These are phyloP conservation scores for Daktulosphaira vitifoliae DNA, from an alignment of 1,140 invertebrate genomes.

Conservation along the genomic window DNA sequence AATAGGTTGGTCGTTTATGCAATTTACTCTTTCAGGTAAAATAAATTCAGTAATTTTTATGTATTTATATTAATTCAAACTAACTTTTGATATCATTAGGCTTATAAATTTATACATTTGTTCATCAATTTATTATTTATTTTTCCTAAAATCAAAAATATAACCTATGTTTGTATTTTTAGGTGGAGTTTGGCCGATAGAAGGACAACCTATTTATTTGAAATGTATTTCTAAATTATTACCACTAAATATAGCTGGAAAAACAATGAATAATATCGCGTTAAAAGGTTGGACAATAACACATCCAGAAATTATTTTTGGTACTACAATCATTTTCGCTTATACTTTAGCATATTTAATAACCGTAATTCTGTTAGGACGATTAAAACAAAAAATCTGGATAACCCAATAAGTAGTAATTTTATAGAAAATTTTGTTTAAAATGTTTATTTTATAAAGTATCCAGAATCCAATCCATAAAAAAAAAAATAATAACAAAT, in stretches of 20 bases:
- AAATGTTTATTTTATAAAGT: too few relatives aligned
- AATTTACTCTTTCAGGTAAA: conserved; percentile 10
- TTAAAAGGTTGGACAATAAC: conserved; percentile 14
- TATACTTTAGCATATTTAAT: background rate
- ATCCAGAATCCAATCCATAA: too few relatives aligned
- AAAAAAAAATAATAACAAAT: too few relatives aligned
- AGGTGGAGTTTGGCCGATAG: conserved; percentile 18
- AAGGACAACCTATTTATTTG: conserved; percentile 2
- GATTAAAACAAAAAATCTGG: conserved; percentile 5
- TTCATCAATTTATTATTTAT: too few relatives aligned
- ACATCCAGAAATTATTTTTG: background rate
- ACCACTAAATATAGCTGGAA: conserved; percentile 5
- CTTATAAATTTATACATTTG: too few relatives aligned
- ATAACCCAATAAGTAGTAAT: conserved; percentile 26
- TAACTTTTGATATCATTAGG: too few relatives aligned
- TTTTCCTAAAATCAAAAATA: too few relatives aligned
- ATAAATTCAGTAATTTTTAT: too few relatives aligned
- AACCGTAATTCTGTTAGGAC: background rate
- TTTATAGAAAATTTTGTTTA: conserved; percentile 2
- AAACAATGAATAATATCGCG: conserved; percentile 5
- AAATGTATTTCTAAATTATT: background rate
- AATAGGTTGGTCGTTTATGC: background rate
- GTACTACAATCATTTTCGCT: background rate
- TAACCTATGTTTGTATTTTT: background rate
- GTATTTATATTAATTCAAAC: too few relatives aligned